These are phyloP conservation scores for Capitulum mitella DNA, from an alignment of 2,888 invertebrate genomes.

Conservation along the genomic window DNA sequence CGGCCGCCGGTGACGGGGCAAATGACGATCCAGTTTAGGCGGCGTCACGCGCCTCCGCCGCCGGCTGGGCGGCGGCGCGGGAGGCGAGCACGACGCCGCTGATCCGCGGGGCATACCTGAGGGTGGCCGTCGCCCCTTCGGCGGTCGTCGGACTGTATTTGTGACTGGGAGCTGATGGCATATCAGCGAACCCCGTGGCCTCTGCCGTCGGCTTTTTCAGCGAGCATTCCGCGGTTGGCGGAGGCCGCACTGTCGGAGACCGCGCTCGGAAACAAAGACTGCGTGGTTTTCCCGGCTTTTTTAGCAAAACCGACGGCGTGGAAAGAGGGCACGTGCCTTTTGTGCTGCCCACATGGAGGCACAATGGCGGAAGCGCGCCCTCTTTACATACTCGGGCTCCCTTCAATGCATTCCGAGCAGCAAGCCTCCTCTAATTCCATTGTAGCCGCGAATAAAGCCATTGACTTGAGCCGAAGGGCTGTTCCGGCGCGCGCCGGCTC, in stretches of 20 bases:
- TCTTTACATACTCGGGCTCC: neutral
- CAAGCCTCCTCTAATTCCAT: neutral
- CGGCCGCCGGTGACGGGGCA: neutral
- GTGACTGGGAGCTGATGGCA: too few relatives aligned
- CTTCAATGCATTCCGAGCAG: neutral
- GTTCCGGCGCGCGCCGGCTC: neutral
- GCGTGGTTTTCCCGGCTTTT: neutral
- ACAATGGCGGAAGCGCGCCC: neutral
- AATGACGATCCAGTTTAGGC: neutral
- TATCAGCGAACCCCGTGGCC: too few relatives aligned
- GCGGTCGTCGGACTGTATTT: too few relatives aligned
- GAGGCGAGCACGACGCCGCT: too few relatives aligned
- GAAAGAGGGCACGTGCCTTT: neutral
- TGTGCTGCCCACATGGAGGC: neutral
- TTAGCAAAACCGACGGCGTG: neutral
- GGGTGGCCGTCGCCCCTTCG: too few relatives aligned
- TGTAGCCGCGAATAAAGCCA: constrained; percentile 1
- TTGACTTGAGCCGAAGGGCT: neutral
- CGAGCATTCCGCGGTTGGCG: too few relatives aligned
- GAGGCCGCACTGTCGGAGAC: neutral
- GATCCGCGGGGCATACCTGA: too few relatives aligned
- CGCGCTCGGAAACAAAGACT: neutral
- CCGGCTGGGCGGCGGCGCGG: too few relatives aligned
- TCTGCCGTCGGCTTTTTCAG: too few relatives aligned
- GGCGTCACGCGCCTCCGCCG: neutral